Evolutionary conservation across 2,113 vertebrate genomes (phyloP).

Genomic region (Coptodon rendalli): DNA sequence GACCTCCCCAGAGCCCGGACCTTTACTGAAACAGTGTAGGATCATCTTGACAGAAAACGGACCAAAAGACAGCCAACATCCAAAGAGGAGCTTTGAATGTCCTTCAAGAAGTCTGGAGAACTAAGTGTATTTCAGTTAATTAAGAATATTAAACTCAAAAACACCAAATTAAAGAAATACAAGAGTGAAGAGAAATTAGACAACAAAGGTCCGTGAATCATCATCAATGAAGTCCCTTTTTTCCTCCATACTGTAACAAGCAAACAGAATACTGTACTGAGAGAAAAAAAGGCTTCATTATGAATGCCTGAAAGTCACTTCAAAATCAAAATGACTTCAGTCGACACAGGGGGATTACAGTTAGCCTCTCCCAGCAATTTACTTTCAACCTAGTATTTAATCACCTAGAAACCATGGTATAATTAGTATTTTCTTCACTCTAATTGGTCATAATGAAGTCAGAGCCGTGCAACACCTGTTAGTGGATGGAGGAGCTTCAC

Average conservation of each 20-base stretch:
- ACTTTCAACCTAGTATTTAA: constrained; percentile 57
- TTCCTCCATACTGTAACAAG: constrained; percentile 7
- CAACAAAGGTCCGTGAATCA: not conserved
- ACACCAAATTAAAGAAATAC: not conserved
- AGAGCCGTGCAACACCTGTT: constrained; percentile 54
- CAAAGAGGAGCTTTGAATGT: not conserved
- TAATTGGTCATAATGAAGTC: constrained; percentile 68
- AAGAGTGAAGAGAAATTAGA: not conserved
- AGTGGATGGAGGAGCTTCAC: constrained; percentile 45
- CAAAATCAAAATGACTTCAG: constrained; percentile 54
- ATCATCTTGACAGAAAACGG: not conserved
- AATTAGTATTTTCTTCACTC: constrained; percentile 67
- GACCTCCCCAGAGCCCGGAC: not conserved
- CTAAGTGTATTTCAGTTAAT: not conserved
- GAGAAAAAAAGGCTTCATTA: constrained; percentile 32
- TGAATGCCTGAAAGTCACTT: constrained; percentile 52
- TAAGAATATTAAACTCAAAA: not conserved
- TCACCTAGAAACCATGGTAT: constrained; percentile 56
- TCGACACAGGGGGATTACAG: constrained; percentile 56
- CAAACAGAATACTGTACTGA: constrained; percentile 14
- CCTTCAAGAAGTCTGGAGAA: not conserved
- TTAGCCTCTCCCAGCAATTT: constrained; percentile 61
- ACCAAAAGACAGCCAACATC: not conserved
- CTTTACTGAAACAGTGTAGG: not conserved
- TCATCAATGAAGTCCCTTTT: constrained; percentile 6